phyloP scores from a whole-genome alignment of 2,888 invertebrate genomes.

The Rotaria macrura region DNA sequence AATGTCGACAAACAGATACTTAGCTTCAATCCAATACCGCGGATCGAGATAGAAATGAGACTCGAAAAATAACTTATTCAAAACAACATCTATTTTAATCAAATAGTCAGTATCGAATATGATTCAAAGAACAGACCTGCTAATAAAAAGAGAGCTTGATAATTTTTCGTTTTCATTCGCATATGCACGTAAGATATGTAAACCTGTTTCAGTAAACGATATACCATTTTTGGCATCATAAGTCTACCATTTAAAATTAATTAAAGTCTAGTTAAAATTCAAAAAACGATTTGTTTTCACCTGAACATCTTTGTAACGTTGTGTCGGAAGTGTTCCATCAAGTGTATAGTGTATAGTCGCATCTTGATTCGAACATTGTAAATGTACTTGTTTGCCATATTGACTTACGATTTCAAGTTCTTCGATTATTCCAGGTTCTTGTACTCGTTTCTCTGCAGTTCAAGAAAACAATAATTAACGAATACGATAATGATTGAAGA shows the following conservation, averaged over 20 bases:
- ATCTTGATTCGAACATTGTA: neutral
- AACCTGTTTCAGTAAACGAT: neutral
- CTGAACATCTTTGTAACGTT: neutral
- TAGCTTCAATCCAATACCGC: no score
- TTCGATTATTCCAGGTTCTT: neutral
- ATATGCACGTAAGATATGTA: constrained; percentile 10
- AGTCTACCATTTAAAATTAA: neutral
- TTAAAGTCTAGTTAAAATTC: neutral
- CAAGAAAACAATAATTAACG: neutral
- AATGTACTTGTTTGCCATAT: neutral
- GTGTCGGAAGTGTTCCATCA: neutral
- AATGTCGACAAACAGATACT: no score
- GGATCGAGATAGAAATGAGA: no score
- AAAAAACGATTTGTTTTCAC: neutral
- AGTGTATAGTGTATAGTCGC: neutral
- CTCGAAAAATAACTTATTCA: no score
- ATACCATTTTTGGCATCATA: neutral
- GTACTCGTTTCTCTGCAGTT: neutral
- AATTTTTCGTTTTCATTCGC: neutral
- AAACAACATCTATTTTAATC: no score
- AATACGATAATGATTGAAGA: neutral
- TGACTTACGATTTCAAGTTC: neutral
- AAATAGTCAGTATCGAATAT: neutral
- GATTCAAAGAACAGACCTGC: neutral
- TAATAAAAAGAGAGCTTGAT: neutral